Evolutionary conservation across 2,113 vertebrate species (phyloP).

Genomic region (Ursus arctos): DNA sequence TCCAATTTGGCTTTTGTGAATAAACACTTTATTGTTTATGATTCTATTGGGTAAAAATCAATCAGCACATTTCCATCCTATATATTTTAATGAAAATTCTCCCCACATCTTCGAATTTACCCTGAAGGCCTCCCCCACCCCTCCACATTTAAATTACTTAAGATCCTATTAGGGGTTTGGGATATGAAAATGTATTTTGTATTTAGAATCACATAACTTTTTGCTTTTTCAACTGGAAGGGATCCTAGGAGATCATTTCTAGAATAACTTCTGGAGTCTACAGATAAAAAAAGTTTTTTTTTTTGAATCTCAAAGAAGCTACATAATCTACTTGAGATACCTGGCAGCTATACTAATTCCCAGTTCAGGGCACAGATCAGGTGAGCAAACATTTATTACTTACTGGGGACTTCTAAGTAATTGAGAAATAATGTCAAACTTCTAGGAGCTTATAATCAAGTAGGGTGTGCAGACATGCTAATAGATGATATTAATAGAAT

Average conservation of each 20-base stretch:
- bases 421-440: background rate
- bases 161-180: constrained; percentile 36
- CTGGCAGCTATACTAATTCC: background rate
- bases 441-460: background rate
- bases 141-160: constrained; percentile 34
- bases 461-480: background rate
- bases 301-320: background rate
- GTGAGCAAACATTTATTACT: constrained; percentile 13
- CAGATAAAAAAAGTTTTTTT: background rate
- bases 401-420: background rate
- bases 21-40: constrained; percentile 62
- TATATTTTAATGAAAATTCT: constrained; percentile 48
- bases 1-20: constrained; percentile 38
- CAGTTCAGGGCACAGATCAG: background rate
- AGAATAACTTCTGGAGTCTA: constrained; percentile 17
- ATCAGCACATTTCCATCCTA: background rate
- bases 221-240: constrained; percentile 14
- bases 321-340: background rate
- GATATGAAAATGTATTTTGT: constrained; percentile 20
- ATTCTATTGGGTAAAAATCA: constrained; percentile 57
- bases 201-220: background rate
- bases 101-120: background rate
- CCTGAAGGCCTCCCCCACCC: background rate
- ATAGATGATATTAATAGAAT: background rate
- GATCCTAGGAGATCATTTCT: background rate